Conservation (phyloP, 1,140 invertebrate genomes). For the Aphaenogaster floridana region DNA sequence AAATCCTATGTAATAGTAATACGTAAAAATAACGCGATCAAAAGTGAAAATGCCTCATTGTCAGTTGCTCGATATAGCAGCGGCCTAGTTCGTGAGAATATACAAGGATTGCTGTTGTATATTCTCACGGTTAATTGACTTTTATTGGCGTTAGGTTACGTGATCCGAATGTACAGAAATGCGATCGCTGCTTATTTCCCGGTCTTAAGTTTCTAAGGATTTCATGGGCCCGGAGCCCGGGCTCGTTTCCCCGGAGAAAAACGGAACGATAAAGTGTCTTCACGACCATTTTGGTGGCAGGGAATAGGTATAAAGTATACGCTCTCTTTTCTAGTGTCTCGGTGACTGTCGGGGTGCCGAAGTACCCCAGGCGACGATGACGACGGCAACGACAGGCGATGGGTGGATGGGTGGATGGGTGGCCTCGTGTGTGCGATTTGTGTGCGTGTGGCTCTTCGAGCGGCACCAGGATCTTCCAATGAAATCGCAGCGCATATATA, state of each 20-base stretch:
- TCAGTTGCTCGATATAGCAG: background rate
- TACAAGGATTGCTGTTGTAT: slow-evolving; percentile 5
- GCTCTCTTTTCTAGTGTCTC: slow-evolving; percentile 49
- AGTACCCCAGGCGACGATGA: slow-evolving; percentile 34
- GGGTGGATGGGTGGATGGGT: slow-evolving; percentile 21
- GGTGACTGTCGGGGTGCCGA: slow-evolving; percentile 40
- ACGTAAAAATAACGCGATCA: background rate
- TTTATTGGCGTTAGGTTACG: slow-evolving; percentile 21
- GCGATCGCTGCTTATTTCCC: slow-evolving; percentile 8
- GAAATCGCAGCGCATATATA: slow-evolving; percentile 77
- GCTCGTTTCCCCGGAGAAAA: slow-evolving; percentile 47
- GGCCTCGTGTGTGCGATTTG: background rate
- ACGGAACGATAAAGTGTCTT: slow-evolving; percentile 57
- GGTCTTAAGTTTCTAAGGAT: slow-evolving; percentile 22
- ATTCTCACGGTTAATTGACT: slow-evolving; percentile 43
- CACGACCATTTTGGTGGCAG: slow-evolving; percentile 66
- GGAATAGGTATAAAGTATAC: slow-evolving; percentile 46
- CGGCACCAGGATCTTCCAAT: slow-evolving; percentile 81
- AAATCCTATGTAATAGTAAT: background rate
- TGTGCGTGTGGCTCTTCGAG: slow-evolving; percentile 68
- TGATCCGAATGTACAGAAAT: slow-evolving; percentile 14
- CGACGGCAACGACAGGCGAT: slow-evolving; percentile 21
- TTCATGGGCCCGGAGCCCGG: slow-evolving; percentile 32
- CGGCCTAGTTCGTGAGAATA: background rate
- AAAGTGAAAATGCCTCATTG: background rate